Conservation (phyloP, 2,888 invertebrate species). For the Euzophera pinguis region DNA sequence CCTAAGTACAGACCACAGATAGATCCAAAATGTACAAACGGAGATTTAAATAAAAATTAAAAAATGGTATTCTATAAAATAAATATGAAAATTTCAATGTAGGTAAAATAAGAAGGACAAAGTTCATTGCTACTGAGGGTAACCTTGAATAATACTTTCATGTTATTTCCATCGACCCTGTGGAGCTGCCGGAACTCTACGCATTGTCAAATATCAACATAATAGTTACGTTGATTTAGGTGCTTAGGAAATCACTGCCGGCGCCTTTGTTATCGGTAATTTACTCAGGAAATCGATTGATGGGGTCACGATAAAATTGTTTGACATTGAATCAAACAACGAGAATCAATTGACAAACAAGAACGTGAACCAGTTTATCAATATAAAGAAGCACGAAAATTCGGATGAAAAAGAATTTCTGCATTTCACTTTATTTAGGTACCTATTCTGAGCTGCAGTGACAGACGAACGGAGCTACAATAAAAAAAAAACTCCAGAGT, state of each 20-base stretch:
- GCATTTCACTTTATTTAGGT: too few relatives aligned
- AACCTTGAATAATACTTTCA: conserved; percentile 19
- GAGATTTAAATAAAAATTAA: too few relatives aligned
- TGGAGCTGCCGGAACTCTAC: conserved; percentile 1
- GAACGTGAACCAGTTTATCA: too few relatives aligned
- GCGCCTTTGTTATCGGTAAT: conserved; percentile 22
- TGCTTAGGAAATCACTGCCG: conserved; percentile 20
- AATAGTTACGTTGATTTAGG: conserved; percentile 16
- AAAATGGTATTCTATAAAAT: too few relatives aligned
- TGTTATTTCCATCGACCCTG: conserved; percentile 19
- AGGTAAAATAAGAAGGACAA: conserved; percentile 22
- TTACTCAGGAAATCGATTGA: conserved; percentile 29
- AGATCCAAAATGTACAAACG: too few relatives aligned
- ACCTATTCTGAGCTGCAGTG: too few relatives aligned
- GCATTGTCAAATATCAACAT: conserved; percentile 21
- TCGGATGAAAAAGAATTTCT: too few relatives aligned
- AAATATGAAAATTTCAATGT: too few relatives aligned
- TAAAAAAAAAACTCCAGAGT: too few relatives aligned
- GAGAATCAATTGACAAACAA: not conserved
- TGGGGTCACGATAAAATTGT: conserved; percentile 9
- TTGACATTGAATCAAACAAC: conserved; percentile 4
- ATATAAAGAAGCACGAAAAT: too few relatives aligned
- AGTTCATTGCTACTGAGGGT: conserved; percentile 33
- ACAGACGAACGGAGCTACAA: too few relatives aligned
- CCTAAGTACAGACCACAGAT: too few relatives aligned